Evolutionary conservation across 2,113 vertebrate species (phyloP).

Genomic region (Aptenodytes patagonicus): DNA sequence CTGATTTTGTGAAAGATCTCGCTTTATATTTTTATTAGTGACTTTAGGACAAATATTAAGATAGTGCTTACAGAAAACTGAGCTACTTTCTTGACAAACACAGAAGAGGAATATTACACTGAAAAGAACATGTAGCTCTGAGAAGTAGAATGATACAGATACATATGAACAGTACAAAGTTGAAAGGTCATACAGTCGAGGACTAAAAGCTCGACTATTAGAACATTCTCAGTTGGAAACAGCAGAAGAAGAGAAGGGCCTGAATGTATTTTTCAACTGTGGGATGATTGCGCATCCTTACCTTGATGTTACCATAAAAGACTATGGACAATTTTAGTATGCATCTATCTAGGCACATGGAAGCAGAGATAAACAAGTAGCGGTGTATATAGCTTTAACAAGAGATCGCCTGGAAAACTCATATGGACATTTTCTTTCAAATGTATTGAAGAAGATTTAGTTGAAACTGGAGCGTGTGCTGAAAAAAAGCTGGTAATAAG

Average conservation of each 20-base stretch:
- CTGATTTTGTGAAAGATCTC: neutral
- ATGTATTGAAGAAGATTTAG: neutral
- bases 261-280: neutral
- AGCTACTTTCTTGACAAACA: neutral
- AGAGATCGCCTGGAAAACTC: rapidly evolving
- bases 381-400: neutral
- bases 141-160: neutral
- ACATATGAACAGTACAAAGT: neutral
- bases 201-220: neutral
- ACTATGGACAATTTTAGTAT: neutral
- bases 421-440: neutral
- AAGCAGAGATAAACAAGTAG: neutral
- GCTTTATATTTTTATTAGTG: neutral
- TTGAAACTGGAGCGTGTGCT: neutral
- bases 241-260: neutral
- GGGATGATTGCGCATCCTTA: neutral
- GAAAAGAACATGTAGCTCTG: neutral
- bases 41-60: neutral
- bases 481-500: neutral
- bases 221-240: neutral
- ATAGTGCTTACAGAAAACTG: neutral
- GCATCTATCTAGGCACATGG: neutral
- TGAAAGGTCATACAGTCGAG: neutral
- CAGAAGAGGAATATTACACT: neutral
- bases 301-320: neutral